A percentile compares a stretch with the other conserved stretches of the same genome.
phyloP scores from a whole-genome alignment of 2,113 vertebrate genomes.

The Suncus etruscus region DNA sequence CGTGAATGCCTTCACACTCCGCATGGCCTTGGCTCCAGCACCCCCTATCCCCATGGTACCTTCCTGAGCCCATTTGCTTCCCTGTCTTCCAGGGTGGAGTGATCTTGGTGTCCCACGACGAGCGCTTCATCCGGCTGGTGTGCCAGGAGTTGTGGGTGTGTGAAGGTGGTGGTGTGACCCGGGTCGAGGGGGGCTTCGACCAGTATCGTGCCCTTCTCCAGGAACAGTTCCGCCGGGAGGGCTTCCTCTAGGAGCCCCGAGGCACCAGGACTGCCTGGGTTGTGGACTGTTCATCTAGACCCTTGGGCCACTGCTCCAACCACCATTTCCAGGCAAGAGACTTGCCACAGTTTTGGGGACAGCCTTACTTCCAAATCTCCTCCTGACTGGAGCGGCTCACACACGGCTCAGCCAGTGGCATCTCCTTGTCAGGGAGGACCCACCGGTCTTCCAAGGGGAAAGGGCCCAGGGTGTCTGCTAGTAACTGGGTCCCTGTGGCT shows the following conservation, averaged over 20 bases:
- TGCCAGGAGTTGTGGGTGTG: constrained; percentile 99
- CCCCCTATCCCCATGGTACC: too few relatives aligned
- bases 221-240: constrained; percentile 97
- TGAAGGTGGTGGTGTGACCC: constrained; percentile 88
- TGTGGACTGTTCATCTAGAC: neutral
- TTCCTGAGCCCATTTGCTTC: neutral
- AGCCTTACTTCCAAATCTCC: constrained; percentile 72
- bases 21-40: neutral
- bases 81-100: constrained; percentile 92
- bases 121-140: constrained; percentile 96
- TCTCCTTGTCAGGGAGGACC: constrained; percentile 39
- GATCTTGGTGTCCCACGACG: constrained; percentile 96
- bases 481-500: neutral
- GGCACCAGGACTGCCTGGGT: constrained; percentile 58
- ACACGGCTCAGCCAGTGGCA: constrained; percentile 33
- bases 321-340: constrained; percentile 65
- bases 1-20: constrained; percentile 10
- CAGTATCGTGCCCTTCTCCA: constrained; percentile 97
- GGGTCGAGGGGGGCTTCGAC: constrained; percentile 97
- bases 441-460: constrained; percentile 17
- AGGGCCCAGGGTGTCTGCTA: neutral
- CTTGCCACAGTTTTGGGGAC: constrained; percentile 56
- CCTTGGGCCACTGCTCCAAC: constrained; percentile 38
- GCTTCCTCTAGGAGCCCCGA: constrained; percentile 91
- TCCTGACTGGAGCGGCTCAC: constrained; percentile 63